Evolutionary conservation across 1,140 invertebrate species (phyloP).

Genomic region (Trinorchestia longiramus): DNA sequence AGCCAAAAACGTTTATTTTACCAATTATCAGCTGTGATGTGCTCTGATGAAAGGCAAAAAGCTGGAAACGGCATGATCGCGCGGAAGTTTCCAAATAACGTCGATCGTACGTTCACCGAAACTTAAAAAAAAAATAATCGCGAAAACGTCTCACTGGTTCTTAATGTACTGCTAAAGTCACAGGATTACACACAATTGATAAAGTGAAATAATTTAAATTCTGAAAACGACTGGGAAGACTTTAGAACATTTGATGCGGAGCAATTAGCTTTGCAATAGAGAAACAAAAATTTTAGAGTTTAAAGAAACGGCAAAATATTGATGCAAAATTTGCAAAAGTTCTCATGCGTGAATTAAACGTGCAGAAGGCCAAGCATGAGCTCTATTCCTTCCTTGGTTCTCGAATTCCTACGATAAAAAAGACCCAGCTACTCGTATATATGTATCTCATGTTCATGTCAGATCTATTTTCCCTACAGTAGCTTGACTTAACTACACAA

Average conservation of each 20-base stretch:
- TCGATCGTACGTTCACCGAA: neutral
- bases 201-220: neutral
- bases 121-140: neutral
- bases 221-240: neutral
- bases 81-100: neutral
- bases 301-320: neutral
- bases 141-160: neutral
- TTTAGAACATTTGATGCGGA: neutral
- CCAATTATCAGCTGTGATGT: neutral
- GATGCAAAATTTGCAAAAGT: neutral
- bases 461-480: neutral
- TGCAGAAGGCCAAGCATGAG: conserved; percentile 33
- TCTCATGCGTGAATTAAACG: neutral
- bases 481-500: neutral
- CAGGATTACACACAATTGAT: neutral
- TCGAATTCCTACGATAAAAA: neutral
- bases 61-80: no score
- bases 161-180: neutral
- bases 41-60: neutral
- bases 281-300: neutral
- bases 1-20: neutral
- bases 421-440: neutral
- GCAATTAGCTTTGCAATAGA: neutral
- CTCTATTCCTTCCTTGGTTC: neutral
- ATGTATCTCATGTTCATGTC: neutral